Conservation (phyloP, 2,113 vertebrate species). For the Cavia aperea region DNA sequence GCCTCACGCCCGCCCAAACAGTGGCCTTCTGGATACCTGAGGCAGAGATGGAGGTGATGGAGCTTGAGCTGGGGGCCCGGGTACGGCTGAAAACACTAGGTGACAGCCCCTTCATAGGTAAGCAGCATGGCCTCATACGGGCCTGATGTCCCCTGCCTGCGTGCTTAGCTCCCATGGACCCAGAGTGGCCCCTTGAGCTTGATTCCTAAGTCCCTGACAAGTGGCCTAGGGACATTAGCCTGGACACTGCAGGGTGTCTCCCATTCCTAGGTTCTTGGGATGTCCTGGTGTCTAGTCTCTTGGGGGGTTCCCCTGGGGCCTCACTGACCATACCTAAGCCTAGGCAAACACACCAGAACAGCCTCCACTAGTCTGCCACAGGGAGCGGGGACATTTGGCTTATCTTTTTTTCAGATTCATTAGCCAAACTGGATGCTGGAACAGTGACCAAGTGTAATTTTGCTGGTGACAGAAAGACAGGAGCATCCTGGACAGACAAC, state of each 20-base stretch:
- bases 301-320: neutral
- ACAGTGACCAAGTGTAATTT: slow-evolving; percentile 90
- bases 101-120: slow-evolving; percentile 86
- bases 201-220: neutral
- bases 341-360: neutral
- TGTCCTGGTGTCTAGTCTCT: neutral
- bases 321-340: neutral
- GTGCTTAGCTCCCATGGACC: neutral
- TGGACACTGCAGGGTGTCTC: neutral
- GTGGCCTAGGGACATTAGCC: neutral
- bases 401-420: slow-evolving; percentile 76
- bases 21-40: slow-evolving; percentile 86
- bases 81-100: slow-evolving; percentile 86
- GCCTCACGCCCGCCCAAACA: slow-evolving; percentile 73
- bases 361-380: neutral
- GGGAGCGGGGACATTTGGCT: neutral
- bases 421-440: slow-evolving; percentile 83
- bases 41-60: slow-evolving; percentile 79
- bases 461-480: slow-evolving; percentile 80
- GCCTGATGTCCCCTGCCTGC: slow-evolving; percentile 64
- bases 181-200: neutral
- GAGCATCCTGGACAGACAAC: slow-evolving; percentile 89
- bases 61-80: slow-evolving; percentile 80
- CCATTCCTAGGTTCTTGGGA: neutral
- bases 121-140: slow-evolving; percentile 40